Percentiles rank a stretch among this genome's conserved stretches.
These are phyloP conservation scores for Hypolimnas misippus DNA, from an alignment of 2,888 invertebrate species.

Conservation along the genomic window DNA sequence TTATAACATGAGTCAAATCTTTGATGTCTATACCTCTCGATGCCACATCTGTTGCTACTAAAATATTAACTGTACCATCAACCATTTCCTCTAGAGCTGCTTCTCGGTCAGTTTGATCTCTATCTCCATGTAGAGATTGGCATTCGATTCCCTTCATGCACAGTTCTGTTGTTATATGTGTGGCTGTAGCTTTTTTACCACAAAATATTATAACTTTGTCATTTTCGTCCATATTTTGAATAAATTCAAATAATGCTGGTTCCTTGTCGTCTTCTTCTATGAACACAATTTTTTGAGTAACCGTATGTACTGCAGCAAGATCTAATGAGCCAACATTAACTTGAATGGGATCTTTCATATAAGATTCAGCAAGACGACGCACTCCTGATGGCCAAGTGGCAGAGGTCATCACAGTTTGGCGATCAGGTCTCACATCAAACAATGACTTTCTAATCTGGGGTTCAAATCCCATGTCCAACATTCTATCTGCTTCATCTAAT, in stretches of 20 bases:
- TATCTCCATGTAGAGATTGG: constrained; percentile 94
- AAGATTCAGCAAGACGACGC: constrained; percentile 91
- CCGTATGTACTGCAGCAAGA: constrained; percentile 94
- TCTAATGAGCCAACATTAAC: constrained; percentile 95
- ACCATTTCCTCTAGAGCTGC: constrained; percentile 93
- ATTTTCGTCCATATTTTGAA: constrained; percentile 86
- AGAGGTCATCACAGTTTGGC: constrained; percentile 98
- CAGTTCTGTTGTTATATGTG: constrained; percentile 92
- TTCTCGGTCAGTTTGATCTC: constrained; percentile 91
- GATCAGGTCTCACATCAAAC: constrained; percentile 91
- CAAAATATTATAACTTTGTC: constrained; percentile 97
- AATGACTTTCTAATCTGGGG: constrained; percentile 94
- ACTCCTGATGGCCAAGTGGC: constrained; percentile 98
- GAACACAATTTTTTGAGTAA: constrained; percentile 91
- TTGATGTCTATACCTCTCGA: constrained; percentile 96
- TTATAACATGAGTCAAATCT: constrained; percentile 94
- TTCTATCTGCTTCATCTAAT: constrained; percentile 95
- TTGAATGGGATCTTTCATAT: constrained; percentile 95
- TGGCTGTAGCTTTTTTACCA: constrained; percentile 92
- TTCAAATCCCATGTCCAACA: constrained; percentile 95
- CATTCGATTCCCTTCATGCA: constrained; percentile 87
- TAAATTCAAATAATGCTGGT: constrained; percentile 87
- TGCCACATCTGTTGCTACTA: constrained; percentile 97
- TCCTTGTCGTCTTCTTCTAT: constrained; percentile 89
- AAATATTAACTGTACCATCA: constrained; percentile 89